Evolutionary conservation across 2,797 vertebrate genomes (phyloP).

Genomic region (Gymnothorax javanicus): DNA sequence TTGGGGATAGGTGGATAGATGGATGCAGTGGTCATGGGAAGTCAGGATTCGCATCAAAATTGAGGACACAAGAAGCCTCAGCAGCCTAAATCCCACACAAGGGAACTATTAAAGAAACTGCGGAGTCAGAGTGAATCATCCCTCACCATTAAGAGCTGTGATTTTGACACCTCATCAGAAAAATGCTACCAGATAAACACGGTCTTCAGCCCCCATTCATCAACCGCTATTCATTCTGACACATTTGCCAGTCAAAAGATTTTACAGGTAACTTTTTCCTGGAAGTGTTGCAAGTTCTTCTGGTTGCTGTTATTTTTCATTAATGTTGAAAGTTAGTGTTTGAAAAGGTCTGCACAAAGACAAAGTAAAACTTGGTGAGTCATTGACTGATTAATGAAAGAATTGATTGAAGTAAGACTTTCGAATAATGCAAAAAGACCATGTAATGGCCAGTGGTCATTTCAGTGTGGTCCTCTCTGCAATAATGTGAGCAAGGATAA

Average conservation of each 20-base stretch:
- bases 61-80: constrained; percentile 73
- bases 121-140: constrained; percentile 76
- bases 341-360: not conserved
- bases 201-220: not conserved
- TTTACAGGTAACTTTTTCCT: not conserved
- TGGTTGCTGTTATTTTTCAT: too few species aligned
- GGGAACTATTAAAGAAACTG: constrained; percentile 71
- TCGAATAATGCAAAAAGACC: not conserved
- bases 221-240: not conserved
- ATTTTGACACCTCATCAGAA: constrained; percentile 77
- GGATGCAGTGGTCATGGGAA: not conserved
- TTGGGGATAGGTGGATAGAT: not conserved
- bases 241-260: not conserved
- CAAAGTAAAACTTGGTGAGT: not conserved
- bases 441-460: not conserved
- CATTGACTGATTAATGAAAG: not conserved
- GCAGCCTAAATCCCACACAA: constrained; percentile 78
- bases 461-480: not conserved
- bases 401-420: not conserved
- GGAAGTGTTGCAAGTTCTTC: not conserved
- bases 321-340: not conserved
- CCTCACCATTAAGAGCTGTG: constrained; percentile 74
- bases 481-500: not conserved
- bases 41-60: not conserved
- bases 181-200: constrained; percentile 10